Evolutionary conservation across 2,113 vertebrate species (phyloP), one percentile per base, ranked within the genome.

Genomic region (Plectropomus leopardus): DNA sequence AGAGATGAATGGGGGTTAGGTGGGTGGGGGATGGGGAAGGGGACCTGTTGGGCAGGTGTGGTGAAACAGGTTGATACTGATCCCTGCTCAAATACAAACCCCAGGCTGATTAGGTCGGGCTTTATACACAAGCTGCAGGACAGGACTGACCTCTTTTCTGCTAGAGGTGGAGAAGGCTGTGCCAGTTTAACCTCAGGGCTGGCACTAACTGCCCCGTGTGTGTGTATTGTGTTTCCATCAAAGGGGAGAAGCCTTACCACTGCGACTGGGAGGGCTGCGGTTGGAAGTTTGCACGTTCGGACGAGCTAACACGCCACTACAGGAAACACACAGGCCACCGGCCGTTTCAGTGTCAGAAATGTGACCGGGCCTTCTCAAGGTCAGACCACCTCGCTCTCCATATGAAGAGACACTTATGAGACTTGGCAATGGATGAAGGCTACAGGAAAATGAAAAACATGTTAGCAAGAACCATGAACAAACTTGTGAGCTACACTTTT

Each of bases 211-310:
- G 72, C 82, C 87, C 60, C 71, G 36, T 40, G 36, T 86, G 40
- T 92, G 71, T 84, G 23, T 88, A 67, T 83, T 89, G 80, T 92
- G 67, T 86, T 86, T 73, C 68, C 74, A 75, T 83, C 63, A 82
- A 72, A 99, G 98, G 98, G 90, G 98, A 99, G 93, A 99, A 99
- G 86, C 98, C 98, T 58, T 99, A 99, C 94, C 97, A 99, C 95
- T 99, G 98, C 94, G 98, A 99, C 92, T 99, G 98, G 98, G 98
- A 99, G 67, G 98, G 98, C 83, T 99, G 98, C 0, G 98, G 98
- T 72, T 99, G 98, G 98, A 99, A 99, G 88, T 99, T 99, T 67
- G 98, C 98, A 84, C 96, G 98, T 89, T 99, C 98, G 0, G 98
- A 99, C 86, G 98, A 99, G 95, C 96, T 99, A 84, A 99, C 98